These are phyloP conservation scores for Rhabdomys pumilio DNA, from an alignment of 2,797 vertebrate genomes.

Conservation along the genomic window DNA sequence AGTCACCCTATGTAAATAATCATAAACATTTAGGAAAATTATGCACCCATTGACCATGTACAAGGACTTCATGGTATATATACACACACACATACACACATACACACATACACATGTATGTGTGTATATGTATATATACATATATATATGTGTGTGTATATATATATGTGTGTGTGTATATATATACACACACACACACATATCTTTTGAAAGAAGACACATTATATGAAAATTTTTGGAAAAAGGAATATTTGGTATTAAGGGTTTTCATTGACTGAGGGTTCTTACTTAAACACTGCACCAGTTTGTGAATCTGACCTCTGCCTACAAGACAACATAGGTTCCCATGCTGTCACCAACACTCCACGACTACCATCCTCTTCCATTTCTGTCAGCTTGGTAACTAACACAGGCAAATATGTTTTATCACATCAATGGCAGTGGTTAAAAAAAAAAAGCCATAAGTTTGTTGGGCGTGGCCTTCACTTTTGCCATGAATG, in stretches of 20 bases:
- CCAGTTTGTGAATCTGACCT: neutral
- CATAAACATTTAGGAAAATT: neutral
- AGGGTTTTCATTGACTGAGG: neutral
- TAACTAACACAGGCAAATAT: neutral
- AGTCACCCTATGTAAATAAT: neutral
- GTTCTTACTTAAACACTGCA: neutral
- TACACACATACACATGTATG: too few relatives aligned
- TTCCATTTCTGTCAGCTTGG: neutral
- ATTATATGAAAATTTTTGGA: neutral
- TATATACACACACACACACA: too few relatives aligned
- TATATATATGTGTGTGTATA: too few relatives aligned
- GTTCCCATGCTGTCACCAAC: neutral
- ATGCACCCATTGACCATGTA: neutral
- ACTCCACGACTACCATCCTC: neutral
- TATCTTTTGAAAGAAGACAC: constrained; percentile 16
- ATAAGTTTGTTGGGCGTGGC: neutral
- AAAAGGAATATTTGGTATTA: neutral
- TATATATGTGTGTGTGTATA: neutral
- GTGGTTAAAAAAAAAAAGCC: neutral
- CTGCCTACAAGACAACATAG: too few relatives aligned
- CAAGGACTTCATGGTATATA: neutral
- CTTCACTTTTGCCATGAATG: neutral
- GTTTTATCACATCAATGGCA: neutral
- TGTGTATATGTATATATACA: neutral
- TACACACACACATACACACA: too few relatives aligned